Conservation (phyloP, 2,888 invertebrate species). For the Sarcophaga variegata region DNA sequence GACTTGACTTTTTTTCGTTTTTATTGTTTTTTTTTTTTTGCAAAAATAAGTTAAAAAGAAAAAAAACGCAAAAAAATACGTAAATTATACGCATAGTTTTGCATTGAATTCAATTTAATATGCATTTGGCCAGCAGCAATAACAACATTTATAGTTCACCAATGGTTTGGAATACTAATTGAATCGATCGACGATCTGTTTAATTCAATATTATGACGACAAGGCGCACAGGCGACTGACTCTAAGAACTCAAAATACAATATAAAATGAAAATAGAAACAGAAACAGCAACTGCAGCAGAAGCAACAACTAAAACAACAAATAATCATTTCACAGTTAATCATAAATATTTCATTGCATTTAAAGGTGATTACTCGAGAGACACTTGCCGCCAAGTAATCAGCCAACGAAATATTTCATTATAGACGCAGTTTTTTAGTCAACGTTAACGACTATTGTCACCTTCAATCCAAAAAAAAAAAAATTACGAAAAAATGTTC, state of each 20-base stretch:
- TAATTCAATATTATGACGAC: conserved; percentile 22
- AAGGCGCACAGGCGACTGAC: not conserved
- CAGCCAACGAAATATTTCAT: conserved; percentile 24
- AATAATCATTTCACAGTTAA: conserved; percentile 63
- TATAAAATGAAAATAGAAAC: conserved; percentile 7
- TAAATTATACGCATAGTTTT: not conserved
- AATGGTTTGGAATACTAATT: conserved; percentile 61
- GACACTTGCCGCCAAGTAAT: conserved; percentile 71
- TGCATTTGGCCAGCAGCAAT: conserved; percentile 63
- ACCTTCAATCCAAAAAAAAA: conserved; percentile 55
- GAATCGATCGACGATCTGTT: not conserved
- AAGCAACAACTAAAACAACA: conserved; percentile 16
- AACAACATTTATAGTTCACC: conserved; percentile 61
- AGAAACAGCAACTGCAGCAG: conserved; percentile 16
- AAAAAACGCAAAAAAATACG: not conserved
- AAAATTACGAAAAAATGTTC: conserved; percentile 39
- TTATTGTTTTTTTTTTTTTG: not conserved
- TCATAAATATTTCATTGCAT: conserved; percentile 70
- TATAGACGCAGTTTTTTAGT: conserved; percentile 7
- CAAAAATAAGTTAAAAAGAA: not conserved
- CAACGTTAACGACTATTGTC: conserved; percentile 27
- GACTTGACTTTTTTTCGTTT: not conserved
- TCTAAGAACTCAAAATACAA: conserved; percentile 46
- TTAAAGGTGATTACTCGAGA: conserved; percentile 77
- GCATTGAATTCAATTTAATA: conserved; percentile 40